Evolutionary conservation across 2,888 invertebrate genomes (phyloP), one percentile per base, ranked within the genome.

Genomic region (Diarsia brunnea): DNA sequence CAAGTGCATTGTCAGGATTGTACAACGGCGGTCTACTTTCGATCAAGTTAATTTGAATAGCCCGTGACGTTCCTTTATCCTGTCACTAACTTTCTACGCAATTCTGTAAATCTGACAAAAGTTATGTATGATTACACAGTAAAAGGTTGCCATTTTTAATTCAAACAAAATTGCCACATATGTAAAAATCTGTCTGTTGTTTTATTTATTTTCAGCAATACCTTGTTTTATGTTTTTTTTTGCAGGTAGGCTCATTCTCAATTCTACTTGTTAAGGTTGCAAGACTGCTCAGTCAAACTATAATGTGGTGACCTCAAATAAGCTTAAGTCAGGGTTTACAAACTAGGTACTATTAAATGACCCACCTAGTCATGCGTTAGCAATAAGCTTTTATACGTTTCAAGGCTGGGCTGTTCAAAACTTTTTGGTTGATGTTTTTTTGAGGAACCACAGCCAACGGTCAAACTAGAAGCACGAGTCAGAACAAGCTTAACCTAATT

Each of bases 401-500:
- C 12, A 45, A 43, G 43, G 49, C 27, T 21, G 38, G 10, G 31
- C 45, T 31, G 24, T 45, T 16, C 4, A 47, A 16, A 1, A 19
- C n/a, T 12, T 12, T 58, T 64, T 51, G 24, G 21, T 63, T 7
- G 8, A 0, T 14, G n/a, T 49, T 71, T 81, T 79, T 84, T 71
- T 66, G 47, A 69, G 67, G 63, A 69, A 45, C 49, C 43, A 45
- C 43, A 43, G 47, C 66, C 61, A 65, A 64, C 73, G 63, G 76
- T 73, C 77, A 81, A 45, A 60, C 69, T 80, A 74, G 70, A 68
- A 84, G 73, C 83, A 81, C 73, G 60, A 72, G 74, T 65, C 73
- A 82, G 86, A 86, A 86, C 88, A 87, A 89, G 85, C 85, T 82
- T 79, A 76, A 85, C 82, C 79, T 85, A 87, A 84, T 84, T 81